Conservation (phyloP, 2,113 vertebrate species). For the Platysteira castanea region DNA sequence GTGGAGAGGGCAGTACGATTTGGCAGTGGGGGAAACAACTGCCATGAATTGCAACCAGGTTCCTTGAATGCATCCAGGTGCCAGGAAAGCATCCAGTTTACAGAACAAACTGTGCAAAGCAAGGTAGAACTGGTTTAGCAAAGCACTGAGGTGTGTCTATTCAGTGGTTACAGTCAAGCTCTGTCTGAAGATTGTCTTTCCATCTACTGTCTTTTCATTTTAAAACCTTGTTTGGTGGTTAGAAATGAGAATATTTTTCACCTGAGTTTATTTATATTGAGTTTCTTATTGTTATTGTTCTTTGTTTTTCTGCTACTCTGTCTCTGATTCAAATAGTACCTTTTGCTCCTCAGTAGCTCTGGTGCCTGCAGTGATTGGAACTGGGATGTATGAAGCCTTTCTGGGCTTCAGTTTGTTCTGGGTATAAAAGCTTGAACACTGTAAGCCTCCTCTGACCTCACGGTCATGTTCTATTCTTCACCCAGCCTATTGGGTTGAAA, state of each 20-base stretch:
- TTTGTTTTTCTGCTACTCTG: background rate
- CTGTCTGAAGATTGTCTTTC: background rate
- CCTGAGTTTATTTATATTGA: background rate
- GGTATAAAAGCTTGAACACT: background rate
- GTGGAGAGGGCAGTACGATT: background rate
- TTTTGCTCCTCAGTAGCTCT: background rate
- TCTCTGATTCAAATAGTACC: background rate
- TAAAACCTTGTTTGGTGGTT: background rate
- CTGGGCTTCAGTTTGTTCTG: background rate
- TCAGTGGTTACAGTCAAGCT: background rate
- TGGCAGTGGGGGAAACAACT: background rate
- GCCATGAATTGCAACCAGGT: background rate
- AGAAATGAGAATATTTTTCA: background rate
- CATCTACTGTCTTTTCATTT: background rate
- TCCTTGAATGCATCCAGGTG: background rate
- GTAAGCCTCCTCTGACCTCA: background rate
- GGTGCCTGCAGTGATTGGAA: background rate
- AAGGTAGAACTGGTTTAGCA: background rate
- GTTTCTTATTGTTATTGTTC: background rate
- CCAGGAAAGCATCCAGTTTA: background rate
- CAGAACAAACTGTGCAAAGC: background rate
- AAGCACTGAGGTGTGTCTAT: background rate
- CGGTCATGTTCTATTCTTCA: background rate
- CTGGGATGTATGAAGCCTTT: background rate
- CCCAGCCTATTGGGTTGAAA: background rate